These are phyloP conservation scores for Globodera rostochiensis DNA, from an alignment of 1,140 invertebrate species.

Conservation along the genomic window DNA sequence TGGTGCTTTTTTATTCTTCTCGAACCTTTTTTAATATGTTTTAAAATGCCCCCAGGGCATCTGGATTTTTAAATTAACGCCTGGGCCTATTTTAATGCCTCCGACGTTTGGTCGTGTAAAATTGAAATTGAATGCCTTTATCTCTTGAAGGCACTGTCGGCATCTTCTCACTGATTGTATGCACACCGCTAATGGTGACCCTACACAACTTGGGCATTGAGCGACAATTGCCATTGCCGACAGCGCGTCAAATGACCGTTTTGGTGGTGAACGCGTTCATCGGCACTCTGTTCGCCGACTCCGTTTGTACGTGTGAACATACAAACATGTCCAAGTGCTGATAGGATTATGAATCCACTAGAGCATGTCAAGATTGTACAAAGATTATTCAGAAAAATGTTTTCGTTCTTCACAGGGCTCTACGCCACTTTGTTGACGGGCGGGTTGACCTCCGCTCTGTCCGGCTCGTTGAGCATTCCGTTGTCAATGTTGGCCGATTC, in stretches of 20 bases:
- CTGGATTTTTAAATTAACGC: not conserved
- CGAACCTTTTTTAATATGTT: not conserved
- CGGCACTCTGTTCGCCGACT: slow-evolving; percentile 52
- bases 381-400: not conserved
- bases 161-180: slow-evolving; percentile 47
- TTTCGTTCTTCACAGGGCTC: slow-evolving; percentile 29
- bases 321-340: too few species aligned
- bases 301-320: slow-evolving; percentile 10
- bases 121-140: not conserved
- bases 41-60: slow-evolving; percentile 1
- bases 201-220: slow-evolving; percentile 42
- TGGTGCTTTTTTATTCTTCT: slow-evolving; percentile 37
- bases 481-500: slow-evolving; percentile 49
- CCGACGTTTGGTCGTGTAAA: too few species aligned
- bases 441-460: slow-evolving; percentile 46
- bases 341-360: not conserved
- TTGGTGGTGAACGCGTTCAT: slow-evolving; percentile 46
- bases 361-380: too few species aligned
- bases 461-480: slow-evolving; percentile 48
- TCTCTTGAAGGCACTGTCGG: slow-evolving; percentile 44
- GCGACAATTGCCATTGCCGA: slow-evolving; percentile 48
- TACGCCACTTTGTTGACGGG: slow-evolving; percentile 52
- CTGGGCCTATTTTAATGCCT: too few species aligned
- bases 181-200: slow-evolving; percentile 50
- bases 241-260: slow-evolving; percentile 31